These are phyloP conservation scores for Cetonia aurata DNA, from an alignment of 2,888 invertebrate genomes.

Conservation along the genomic window DNA sequence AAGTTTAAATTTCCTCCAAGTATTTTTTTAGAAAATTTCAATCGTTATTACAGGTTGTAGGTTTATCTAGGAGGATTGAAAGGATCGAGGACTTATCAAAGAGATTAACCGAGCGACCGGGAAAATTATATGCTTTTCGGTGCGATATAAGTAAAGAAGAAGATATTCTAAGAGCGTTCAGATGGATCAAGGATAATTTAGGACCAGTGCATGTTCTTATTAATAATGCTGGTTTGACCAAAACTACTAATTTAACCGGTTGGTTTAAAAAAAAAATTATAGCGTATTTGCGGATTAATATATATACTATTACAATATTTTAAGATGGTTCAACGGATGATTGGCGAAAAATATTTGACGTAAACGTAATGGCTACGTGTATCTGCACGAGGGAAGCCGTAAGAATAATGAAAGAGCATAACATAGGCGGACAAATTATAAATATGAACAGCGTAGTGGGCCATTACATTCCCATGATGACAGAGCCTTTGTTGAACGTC, in stretches of 20 bases:
- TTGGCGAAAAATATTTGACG: slow-evolving; percentile 64
- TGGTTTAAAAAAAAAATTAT: slow-evolving; percentile 7
- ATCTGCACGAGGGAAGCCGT: slow-evolving; percentile 71
- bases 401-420: slow-evolving; percentile 68
- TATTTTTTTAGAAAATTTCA: no score
- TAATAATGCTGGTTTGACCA: slow-evolving; percentile 53
- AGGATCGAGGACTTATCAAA: slow-evolving; percentile 48
- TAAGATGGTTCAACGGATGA: slow-evolving; percentile 57
- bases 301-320: not conserved
- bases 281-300: not conserved
- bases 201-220: slow-evolving; percentile 52
- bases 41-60: slow-evolving; percentile 48
- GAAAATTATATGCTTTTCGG: slow-evolving; percentile 48
- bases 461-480: slow-evolving; percentile 55
- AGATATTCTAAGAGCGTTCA: slow-evolving; percentile 50
- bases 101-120: slow-evolving; percentile 46
- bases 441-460: slow-evolving; percentile 68
- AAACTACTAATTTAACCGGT: slow-evolving; percentile 47
- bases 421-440: slow-evolving; percentile 72
- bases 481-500: slow-evolving; percentile 56
- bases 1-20: no score
- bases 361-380: slow-evolving; percentile 72
- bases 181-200: slow-evolving; percentile 48
- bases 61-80: slow-evolving; percentile 50
- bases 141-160: slow-evolving; percentile 51